phyloP scores from a whole-genome alignment of 2,888 invertebrate species.

The Lycophotia porphyrea region DNA sequence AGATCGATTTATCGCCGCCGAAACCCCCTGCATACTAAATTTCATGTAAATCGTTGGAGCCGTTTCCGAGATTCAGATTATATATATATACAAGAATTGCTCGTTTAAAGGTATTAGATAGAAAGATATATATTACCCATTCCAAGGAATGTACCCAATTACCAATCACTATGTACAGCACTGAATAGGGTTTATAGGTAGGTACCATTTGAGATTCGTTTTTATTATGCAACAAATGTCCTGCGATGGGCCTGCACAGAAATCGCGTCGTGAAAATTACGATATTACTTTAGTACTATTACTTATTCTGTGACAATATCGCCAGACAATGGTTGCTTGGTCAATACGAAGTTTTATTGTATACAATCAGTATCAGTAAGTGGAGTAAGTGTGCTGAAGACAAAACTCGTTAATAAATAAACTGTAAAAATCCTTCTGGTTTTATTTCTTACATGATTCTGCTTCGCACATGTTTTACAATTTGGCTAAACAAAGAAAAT shows the following conservation, averaged over 20 bases:
- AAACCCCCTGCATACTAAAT: too few species aligned
- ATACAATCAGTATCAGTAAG: conserved; percentile 50
- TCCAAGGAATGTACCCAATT: neutral
- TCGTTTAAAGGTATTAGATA: too few species aligned
- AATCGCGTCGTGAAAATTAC: neutral
- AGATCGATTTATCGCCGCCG: too few species aligned
- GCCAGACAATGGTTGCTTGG: conserved; percentile 3
- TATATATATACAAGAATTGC: too few species aligned
- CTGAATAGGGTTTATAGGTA: conserved; percentile 25
- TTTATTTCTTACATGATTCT: neutral
- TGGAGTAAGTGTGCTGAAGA: conserved; percentile 49
- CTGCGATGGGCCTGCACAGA: neutral
- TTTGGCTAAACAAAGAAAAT: neutral
- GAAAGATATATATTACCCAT: too few species aligned
- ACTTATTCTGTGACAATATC: neutral
- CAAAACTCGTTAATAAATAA: conserved; percentile 55
- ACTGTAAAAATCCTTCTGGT: conserved; percentile 29
- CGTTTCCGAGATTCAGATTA: too few species aligned
- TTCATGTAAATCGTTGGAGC: too few species aligned
- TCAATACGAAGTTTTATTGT: conserved; percentile 29
- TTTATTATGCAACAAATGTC: conserved; percentile 14
- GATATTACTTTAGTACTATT: neutral
- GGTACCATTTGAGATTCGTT: conserved; percentile 19
- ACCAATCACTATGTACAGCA: neutral
- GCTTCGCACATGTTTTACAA: neutral